Conservation (phyloP, 2,797 vertebrate genomes). For the Diplodus puntazzo region DNA sequence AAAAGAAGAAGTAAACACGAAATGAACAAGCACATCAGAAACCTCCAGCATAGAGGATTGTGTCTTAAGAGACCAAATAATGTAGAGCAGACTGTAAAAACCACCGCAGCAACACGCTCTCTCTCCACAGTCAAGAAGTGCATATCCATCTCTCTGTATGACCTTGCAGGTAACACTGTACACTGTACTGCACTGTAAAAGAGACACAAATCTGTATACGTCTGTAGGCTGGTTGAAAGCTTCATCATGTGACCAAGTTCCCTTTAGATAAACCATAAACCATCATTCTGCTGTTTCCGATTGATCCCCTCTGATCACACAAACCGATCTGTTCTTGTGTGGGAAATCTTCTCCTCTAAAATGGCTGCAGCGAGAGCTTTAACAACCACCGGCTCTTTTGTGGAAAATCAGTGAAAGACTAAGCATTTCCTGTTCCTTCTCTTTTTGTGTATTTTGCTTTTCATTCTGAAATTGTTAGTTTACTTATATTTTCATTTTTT, state of each 20-base stretch:
- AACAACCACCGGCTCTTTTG: constrained; percentile 31
- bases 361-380: constrained; percentile 46
- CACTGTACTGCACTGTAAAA: constrained; percentile 55
- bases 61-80: constrained; percentile 68
- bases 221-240: constrained; percentile 23
- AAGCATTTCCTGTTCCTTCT: constrained; percentile 48
- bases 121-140: constrained; percentile 27
- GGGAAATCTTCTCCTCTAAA: constrained; percentile 39
- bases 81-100: constrained; percentile 42
- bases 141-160: constrained; percentile 36
- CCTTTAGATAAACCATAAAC: constrained; percentile 20
- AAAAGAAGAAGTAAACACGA: background rate
- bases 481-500: constrained; percentile 62
- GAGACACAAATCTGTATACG: constrained; percentile 48
- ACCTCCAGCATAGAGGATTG: constrained; percentile 38
- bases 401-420: constrained; percentile 29
- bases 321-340: constrained; percentile 1
- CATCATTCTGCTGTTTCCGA: constrained; percentile 14
- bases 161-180: constrained; percentile 41
- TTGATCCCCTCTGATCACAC: constrained; percentile 26
- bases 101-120: constrained; percentile 11
- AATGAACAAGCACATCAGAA: constrained; percentile 52
- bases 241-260: constrained; percentile 23
- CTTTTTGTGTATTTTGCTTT: constrained; percentile 53
- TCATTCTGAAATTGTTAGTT: constrained; percentile 72